Evolutionary conservation across 2,888 invertebrate genomes (phyloP).

Genomic region (Epinotia bilunana): DNA sequence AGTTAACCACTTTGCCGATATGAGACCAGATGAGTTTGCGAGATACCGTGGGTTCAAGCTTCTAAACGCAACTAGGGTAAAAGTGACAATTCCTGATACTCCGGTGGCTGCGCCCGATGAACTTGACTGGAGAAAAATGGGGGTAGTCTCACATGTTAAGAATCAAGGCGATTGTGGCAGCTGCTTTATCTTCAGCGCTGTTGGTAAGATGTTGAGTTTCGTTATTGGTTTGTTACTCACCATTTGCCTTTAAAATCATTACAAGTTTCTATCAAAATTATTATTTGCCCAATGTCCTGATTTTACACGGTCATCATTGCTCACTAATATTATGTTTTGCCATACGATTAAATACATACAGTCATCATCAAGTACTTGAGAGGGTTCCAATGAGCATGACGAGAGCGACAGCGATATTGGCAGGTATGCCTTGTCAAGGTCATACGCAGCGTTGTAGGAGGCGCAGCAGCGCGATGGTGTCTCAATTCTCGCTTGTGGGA

Average conservation of each 20-base stretch:
- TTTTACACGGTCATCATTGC: no score
- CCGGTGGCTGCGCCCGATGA: background rate
- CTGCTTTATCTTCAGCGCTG: conserved; percentile 86
- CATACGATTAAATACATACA: no score
- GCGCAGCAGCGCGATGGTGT: no score
- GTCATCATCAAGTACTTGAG: no score
- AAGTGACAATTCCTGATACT: background rate
- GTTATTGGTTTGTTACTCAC: background rate
- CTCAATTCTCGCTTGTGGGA: no score
- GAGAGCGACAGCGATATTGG: no score
- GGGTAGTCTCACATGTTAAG: conserved; percentile 77
- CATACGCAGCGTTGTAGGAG: no score
- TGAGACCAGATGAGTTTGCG: background rate
- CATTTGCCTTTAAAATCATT: background rate
- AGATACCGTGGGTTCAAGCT: background rate
- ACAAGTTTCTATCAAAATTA: background rate
- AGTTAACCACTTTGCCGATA: conserved; percentile 15
- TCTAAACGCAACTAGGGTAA: background rate
- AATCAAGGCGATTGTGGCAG: conserved; percentile 91
- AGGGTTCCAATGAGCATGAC: no score
- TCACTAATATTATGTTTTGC: no score
- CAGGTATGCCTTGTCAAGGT: no score
- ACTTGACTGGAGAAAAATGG: conserved; percentile 3
- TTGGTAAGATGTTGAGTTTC: conserved; percentile 31
- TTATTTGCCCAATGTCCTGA: no score